Evolutionary conservation across 2,797 vertebrate species (phyloP).

Genomic region (Psittacula derbiana): DNA sequence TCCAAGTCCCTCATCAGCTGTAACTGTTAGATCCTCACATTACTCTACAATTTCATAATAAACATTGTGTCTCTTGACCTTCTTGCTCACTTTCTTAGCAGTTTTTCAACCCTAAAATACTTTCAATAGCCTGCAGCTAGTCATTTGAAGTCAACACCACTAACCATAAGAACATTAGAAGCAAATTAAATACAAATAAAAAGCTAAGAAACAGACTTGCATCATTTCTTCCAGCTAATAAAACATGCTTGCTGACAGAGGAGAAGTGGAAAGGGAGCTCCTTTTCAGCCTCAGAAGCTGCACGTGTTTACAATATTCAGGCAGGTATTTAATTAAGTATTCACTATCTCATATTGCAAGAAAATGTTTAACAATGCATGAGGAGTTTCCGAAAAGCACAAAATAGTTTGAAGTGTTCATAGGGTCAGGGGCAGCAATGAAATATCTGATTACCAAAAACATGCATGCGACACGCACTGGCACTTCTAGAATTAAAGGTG

Average conservation of each 20-base stretch:
- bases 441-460: not conserved
- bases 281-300: not conserved
- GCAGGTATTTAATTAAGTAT: not conserved
- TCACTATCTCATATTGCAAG: not conserved
- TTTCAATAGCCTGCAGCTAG: not conserved
- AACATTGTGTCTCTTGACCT: not conserved
- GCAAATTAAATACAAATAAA: slow-evolving; percentile 5
- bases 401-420: not conserved
- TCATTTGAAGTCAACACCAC: not conserved
- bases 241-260: not conserved
- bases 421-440: not conserved
- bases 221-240: not conserved
- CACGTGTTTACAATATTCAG: not conserved
- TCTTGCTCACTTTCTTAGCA: not conserved
- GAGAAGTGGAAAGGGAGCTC: not conserved
- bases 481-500: not conserved
- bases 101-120: not conserved
- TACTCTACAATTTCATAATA: not conserved
- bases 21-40: not conserved
- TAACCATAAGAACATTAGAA: not conserved
- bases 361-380: not conserved
- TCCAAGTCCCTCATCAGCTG: not conserved
- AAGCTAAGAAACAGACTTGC: not conserved
- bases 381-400: not conserved
- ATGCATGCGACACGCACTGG: not conserved